These are phyloP conservation scores for Nephrotoma flavescens DNA, from an alignment of 2,888 invertebrate species.

Conservation along the genomic window DNA sequence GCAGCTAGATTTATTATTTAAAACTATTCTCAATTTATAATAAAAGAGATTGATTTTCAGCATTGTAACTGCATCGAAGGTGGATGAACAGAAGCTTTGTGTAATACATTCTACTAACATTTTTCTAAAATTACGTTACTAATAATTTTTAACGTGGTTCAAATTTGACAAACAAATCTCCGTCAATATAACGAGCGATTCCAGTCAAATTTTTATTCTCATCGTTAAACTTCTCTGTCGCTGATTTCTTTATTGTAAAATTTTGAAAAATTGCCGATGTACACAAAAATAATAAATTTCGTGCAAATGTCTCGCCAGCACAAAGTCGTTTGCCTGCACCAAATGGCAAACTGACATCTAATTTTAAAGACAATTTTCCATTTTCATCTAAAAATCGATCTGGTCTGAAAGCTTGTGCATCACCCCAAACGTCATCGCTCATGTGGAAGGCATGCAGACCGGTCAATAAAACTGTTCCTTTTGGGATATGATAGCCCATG, in stretches of 20 bases:
- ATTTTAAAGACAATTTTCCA: constrained; percentile 37
- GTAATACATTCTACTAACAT: too few relatives aligned
- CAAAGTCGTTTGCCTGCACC: constrained; percentile 53
- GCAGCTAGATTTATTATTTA: too few relatives aligned
- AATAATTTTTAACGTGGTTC: background rate
- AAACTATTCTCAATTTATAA: too few relatives aligned
- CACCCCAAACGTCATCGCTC: constrained; percentile 44
- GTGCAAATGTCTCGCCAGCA: constrained; percentile 54
- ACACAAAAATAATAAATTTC: constrained; percentile 47
- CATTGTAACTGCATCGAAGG: too few relatives aligned
- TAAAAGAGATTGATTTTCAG: too few relatives aligned
- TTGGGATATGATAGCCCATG: constrained; percentile 40
- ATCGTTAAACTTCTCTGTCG: background rate
- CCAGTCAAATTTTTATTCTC: background rate
- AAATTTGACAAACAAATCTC: background rate
- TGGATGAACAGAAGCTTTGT: too few relatives aligned
- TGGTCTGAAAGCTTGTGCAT: constrained; percentile 49
- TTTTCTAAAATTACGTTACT: too few relatives aligned
- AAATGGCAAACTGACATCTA: constrained; percentile 47
- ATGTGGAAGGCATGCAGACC: constrained; percentile 40
- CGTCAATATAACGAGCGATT: background rate
- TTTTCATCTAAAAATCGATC: constrained; percentile 45
- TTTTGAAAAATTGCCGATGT: constrained; percentile 46
- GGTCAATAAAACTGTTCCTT: constrained; percentile 38
- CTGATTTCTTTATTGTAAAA: constrained; percentile 39